phyloP scores from a whole-genome alignment of 2,888 invertebrate genomes.

The Agonopterix heracliana region DNA sequence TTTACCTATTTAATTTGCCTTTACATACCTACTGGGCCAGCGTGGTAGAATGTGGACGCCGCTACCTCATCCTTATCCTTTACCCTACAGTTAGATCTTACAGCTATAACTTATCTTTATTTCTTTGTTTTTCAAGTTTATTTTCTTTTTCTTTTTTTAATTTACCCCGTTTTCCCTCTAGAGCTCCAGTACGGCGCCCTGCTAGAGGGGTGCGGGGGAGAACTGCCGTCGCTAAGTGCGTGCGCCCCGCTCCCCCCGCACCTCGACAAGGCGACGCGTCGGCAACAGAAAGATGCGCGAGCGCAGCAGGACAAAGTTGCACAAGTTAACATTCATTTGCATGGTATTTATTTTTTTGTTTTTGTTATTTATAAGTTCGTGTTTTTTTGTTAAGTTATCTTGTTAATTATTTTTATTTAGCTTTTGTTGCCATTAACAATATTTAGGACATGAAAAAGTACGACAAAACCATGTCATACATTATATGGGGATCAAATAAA shows the following conservation, averaged over 20 bases:
- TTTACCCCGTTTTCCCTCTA: conserved; percentile 34
- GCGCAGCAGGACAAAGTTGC: conserved; percentile 85
- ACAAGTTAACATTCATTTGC: conserved; percentile 88
- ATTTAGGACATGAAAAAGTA: too few species aligned
- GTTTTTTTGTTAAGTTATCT: conserved; percentile 3
- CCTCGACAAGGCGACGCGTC: conserved; percentile 77
- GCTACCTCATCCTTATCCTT: too few species aligned
- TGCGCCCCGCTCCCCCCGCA: conserved; percentile 69
- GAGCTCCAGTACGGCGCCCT: conserved; percentile 77
- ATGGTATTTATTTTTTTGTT: conserved; percentile 79
- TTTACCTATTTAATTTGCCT: too few species aligned
- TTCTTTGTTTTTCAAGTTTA: not conserved
- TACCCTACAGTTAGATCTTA: too few species aligned
- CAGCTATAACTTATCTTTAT: too few species aligned
- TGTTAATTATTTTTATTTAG: not conserved
- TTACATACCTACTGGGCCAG: too few species aligned
- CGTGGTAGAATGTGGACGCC: too few species aligned
- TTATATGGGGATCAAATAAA: too few species aligned
- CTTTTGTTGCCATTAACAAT: not conserved
- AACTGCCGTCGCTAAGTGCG: conserved; percentile 66
- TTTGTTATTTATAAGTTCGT: conserved; percentile 15
- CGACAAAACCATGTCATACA: too few species aligned
- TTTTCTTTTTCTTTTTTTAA: conserved; percentile 26
- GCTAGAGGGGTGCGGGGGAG: conserved; percentile 74
- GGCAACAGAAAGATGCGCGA: conserved; percentile 78